Percentiles rank a stretch among this genome's conserved stretches.
phyloP scores from a whole-genome alignment of 1,140 invertebrate species.

The Drosophila funebris region DNA sequence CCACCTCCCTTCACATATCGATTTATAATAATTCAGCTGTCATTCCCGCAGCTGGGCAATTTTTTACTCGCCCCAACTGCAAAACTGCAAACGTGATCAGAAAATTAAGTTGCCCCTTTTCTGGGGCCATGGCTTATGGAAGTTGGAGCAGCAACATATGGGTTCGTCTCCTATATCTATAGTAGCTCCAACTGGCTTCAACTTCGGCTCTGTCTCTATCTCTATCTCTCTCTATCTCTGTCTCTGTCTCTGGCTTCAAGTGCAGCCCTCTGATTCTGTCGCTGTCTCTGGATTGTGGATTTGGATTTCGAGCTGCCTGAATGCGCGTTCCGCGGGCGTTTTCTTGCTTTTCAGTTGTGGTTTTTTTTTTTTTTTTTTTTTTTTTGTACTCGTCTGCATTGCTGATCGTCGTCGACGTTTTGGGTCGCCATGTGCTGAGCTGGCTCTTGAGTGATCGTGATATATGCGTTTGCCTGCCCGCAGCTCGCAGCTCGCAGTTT shows the following conservation, averaged over 20 bases:
- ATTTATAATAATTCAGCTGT: conserved; percentile 83
- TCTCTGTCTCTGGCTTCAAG: conserved; percentile 29
- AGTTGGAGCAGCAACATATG: conserved; percentile 14
- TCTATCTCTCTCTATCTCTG: conserved; percentile 11
- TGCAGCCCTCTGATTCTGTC: not conserved
- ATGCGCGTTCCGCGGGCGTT: conserved; percentile 64
- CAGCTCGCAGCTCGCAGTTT: conserved; percentile 30
- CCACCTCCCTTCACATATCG: conserved; percentile 50
- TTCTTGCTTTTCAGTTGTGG: conserved; percentile 36
- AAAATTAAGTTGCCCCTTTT: conserved; percentile 72
- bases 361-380: conserved; percentile 35
- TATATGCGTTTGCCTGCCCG: conserved; percentile 59
- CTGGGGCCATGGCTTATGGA: not conserved
- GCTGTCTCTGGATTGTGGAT: conserved; percentile 43
- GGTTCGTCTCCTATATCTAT: not conserved
- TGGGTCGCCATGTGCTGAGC: conserved; percentile 69
- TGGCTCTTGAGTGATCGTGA: conserved; percentile 74
- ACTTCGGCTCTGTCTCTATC: conserved; percentile 24
- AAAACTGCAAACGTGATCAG: conserved; percentile 78
- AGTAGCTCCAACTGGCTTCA: conserved; percentile 15
- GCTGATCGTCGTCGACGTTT: conserved; percentile 48
- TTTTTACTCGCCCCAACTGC: conserved; percentile 57
- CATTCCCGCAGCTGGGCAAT: conserved; percentile 75
- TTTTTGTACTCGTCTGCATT: conserved; percentile 66
- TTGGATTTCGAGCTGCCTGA: conserved; percentile 73